A percentile compares a stretch with the other conserved stretches of the same genome.
Conservation (phyloP, 2,888 invertebrate genomes). For the Macropis europaea region DNA sequence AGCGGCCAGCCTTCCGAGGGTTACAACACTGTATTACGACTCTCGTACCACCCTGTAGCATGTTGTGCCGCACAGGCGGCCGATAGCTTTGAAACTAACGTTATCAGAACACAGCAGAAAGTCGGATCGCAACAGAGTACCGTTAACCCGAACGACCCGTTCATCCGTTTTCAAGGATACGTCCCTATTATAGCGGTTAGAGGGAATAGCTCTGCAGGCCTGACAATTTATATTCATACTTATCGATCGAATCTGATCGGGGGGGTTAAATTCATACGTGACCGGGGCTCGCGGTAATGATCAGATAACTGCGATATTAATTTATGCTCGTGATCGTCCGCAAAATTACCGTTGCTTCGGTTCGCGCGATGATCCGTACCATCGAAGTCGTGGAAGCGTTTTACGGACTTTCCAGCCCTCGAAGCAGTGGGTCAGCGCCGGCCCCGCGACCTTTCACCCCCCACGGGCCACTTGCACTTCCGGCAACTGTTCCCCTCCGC, state of each 20-base stretch:
- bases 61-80: too few relatives aligned
- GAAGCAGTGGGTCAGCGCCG: conserved; percentile 71
- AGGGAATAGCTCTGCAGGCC: conserved; percentile 16
- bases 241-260: conserved; percentile 44
- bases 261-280: conserved; percentile 46
- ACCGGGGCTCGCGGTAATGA: conserved; percentile 33
- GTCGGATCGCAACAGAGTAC: too few relatives aligned
- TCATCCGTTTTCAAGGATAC: conserved; percentile 2
- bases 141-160: conserved; percentile 24
- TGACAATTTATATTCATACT: conserved; percentile 43
- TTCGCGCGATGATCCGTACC: conserved; percentile 54
- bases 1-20: too few relatives aligned
- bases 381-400: conserved; percentile 37
- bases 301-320: conserved; percentile 47
- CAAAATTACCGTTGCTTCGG: conserved; percentile 44
- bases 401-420: conserved; percentile 53
- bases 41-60: too few relatives aligned
- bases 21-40: too few relatives aligned
- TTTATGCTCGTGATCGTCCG: conserved; percentile 44
- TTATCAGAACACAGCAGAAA: too few relatives aligned
- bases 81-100: too few relatives aligned
- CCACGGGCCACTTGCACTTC: conserved; percentile 61
- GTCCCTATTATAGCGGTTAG: conserved; percentile 35
- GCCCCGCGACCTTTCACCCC: conserved; percentile 71
- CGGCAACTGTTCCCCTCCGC: conserved; percentile 55